Evolutionary conservation across 1,140 invertebrate species (phyloP).

Genomic region (Helicoverpa zea): DNA sequence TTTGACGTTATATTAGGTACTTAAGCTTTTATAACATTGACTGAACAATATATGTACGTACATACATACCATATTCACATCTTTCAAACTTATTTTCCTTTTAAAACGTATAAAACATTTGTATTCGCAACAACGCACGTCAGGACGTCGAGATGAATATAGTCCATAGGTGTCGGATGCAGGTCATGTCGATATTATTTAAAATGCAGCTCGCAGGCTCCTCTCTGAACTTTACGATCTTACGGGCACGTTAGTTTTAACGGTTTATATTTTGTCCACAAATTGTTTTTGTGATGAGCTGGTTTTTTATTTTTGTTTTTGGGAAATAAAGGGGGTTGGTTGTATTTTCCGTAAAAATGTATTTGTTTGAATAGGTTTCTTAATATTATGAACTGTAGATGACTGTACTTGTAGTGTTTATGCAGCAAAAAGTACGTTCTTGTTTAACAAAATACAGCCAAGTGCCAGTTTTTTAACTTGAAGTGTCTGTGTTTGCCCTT

Average conservation of each 20-base stretch:
- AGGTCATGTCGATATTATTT: conserved; percentile 9
- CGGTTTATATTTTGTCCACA: background rate
- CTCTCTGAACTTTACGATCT: conserved; percentile 14
- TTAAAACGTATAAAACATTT: background rate
- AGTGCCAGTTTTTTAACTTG: too few relatives aligned
- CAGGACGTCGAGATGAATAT: background rate
- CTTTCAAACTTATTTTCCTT: background rate
- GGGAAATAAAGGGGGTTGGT: background rate
- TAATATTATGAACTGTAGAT: too few relatives aligned
- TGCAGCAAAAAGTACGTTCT: too few relatives aligned
- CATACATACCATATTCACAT: background rate
- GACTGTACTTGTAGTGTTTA: too few relatives aligned
- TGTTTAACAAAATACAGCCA: too few relatives aligned
- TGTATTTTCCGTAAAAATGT: too few relatives aligned
- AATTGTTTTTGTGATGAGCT: background rate
- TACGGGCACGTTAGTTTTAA: background rate
- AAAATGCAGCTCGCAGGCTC: background rate
- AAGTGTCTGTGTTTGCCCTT: too few relatives aligned
- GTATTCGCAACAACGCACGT: background rate
- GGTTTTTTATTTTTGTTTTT: background rate
- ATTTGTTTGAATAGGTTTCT: too few relatives aligned
- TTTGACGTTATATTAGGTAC: too few relatives aligned
- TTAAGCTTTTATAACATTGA: too few relatives aligned
- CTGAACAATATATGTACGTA: too few relatives aligned
- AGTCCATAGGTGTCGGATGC: background rate